Evolutionary conservation across 35 echinoderm and acorn worm species (phyloP), one percentile per base, ranked within the genome.

Genomic region (Chiridota heheva): DNA sequence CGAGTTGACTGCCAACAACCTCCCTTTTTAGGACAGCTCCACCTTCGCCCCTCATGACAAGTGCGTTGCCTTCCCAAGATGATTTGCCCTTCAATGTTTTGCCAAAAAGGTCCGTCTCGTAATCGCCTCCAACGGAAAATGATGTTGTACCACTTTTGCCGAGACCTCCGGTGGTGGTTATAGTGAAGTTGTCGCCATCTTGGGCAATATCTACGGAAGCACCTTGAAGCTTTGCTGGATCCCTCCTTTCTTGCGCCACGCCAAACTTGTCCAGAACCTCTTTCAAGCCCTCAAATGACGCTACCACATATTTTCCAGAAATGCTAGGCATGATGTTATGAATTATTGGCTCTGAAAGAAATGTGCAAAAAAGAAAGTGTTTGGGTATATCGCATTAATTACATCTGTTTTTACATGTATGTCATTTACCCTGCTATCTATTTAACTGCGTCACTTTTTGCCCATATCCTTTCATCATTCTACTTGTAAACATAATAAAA

Each of bases 121-220:
- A 48, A 16, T 34, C 32, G n/a, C n/a, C 36, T 5, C 67, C 53
- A 6, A 84, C 81, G 2, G 45, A 81, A 28, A 72, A 44, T 12
- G 17, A 81, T n/a, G 59, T 36, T 24, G 60, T 64, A 25, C 45
- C 83, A 2, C 72, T 62, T 36, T 72, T 81, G 25, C 89, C 82
- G 16, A 70, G 74, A 35, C 51, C 62, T 40, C 81, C 73, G 18
- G 62, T 70, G 60, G 82, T 84, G 4, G 49, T 86, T 59, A 91
- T 73, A 25, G 36, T 80, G 82, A 91, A 91, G 76, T 57, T 78
- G 63, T 91, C 75, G 20, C 89, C 88, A 72, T 86, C 28, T 51
- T 91, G 89, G 2, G 26, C 65, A 36, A 91, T 91, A 8, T 44
- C 56, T 7, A 91, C 35, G 10, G 32, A 37, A 24, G 84, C 68